Percentiles rank a stretch among this genome's conserved stretches.
phyloP scores from a whole-genome alignment of 2,797 vertebrate species.

The Eulemur rubriventer region DNA sequence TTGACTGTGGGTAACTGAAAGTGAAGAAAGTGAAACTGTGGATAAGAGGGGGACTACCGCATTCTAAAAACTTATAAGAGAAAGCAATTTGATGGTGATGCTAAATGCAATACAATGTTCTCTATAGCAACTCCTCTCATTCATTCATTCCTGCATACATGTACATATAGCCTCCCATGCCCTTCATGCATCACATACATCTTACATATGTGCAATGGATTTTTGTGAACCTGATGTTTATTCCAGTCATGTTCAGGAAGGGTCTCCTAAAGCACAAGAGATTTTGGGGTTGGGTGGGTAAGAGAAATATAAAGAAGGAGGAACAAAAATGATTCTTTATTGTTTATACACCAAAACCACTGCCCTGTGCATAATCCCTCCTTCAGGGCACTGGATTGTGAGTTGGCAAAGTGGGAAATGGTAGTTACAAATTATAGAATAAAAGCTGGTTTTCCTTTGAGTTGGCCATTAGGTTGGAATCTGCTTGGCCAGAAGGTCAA shows the following conservation, averaged over 20 bases:
- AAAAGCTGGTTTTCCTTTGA: constrained; percentile 24
- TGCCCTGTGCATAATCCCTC: neutral
- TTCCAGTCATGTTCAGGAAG: neutral
- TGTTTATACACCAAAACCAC: neutral
- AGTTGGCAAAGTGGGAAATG: neutral
- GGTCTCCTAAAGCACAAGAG: neutral
- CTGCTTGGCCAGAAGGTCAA: neutral
- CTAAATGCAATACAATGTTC: neutral
- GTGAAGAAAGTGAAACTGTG: neutral
- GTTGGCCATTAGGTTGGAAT: constrained; percentile 40
- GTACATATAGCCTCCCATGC: neutral
- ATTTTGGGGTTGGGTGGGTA: neutral
- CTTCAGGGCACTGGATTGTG: neutral
- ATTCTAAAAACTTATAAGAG: neutral
- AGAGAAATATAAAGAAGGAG: neutral
- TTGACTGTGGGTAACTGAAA: neutral
- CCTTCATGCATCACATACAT: neutral
- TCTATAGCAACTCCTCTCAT: neutral
- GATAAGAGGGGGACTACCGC: neutral
- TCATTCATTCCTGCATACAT: neutral
- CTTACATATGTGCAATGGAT: neutral
- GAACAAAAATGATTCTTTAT: neutral
- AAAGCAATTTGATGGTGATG: neutral
- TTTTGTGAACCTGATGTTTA: neutral
- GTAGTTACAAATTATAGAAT: constrained; percentile 43